These are phyloP conservation scores for Prietella phreatophila DNA, from an alignment of 2,113 vertebrate genomes.

Conservation along the genomic window DNA sequence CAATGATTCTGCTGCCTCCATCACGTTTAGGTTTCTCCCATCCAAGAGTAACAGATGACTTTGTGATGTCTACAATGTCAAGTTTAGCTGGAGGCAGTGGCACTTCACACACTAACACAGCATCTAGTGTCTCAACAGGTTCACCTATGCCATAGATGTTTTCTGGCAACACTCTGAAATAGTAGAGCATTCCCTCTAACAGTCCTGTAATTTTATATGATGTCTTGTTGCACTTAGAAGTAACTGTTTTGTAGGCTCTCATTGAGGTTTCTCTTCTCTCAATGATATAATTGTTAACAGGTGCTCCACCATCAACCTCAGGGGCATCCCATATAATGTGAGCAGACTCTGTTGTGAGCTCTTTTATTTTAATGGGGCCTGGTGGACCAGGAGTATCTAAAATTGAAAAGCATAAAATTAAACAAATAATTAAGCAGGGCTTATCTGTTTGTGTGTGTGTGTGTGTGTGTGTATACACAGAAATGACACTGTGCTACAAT, in stretches of 20 bases:
- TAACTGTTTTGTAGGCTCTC: constrained; percentile 96
- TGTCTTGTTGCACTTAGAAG: constrained; percentile 93
- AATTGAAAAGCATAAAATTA: constrained; percentile 3
- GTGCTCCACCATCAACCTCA: constrained; percentile 89
- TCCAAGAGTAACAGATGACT: constrained; percentile 85
- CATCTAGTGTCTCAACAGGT: constrained; percentile 86
- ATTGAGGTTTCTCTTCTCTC: constrained; percentile 96
- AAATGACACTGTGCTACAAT: too few relatives aligned
- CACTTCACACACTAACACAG: constrained; percentile 88
- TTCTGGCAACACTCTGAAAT: constrained; percentile 94
- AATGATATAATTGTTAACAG: constrained; percentile 92
- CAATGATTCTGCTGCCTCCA: constrained; percentile 90
- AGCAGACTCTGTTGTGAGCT: constrained; percentile 86
- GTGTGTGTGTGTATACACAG: background rate
- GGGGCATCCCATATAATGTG: constrained; percentile 93
- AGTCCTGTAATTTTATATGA: constrained; percentile 87
- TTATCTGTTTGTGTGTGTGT: background rate
- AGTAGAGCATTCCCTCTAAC: constrained; percentile 91
- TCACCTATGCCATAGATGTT: constrained; percentile 97
- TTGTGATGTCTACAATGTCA: constrained; percentile 89
- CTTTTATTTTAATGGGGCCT: constrained; percentile 86
- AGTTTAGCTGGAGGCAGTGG: constrained; percentile 87
- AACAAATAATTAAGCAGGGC: background rate
- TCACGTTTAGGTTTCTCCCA: constrained; percentile 98
- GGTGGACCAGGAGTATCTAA: constrained; percentile 94